A percentile compares a stretch with the other conserved stretches of the same genome.
These are phyloP conservation scores for Ectemnius continuus DNA, from an alignment of 2,888 invertebrate species.

Conservation along the genomic window DNA sequence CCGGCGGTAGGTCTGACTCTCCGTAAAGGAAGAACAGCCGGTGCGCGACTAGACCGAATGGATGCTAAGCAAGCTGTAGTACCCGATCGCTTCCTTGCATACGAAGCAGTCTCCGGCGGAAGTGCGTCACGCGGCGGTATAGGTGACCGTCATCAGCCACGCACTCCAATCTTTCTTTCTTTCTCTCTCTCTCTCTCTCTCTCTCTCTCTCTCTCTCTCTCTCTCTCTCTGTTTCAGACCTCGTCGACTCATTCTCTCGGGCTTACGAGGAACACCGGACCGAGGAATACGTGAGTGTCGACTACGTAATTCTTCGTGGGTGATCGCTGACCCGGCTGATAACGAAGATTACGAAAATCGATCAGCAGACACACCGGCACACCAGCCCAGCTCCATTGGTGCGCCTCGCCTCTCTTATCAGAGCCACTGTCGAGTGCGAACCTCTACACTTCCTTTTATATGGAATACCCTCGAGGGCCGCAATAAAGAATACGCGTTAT, in stretches of 20 bases:
- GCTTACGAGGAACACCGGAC: neutral
- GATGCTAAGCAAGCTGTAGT: conserved; percentile 77
- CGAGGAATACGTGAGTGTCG: conserved; percentile 1
- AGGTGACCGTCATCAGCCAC: conserved; percentile 46
- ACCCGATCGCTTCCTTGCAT: conserved; percentile 76
- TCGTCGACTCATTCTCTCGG: conserved; percentile 8
- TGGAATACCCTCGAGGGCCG: no score
- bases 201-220: conserved; percentile 26
- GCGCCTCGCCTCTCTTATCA: neutral
- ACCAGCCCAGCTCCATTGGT: neutral
- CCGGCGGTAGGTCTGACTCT: conserved; percentile 58
- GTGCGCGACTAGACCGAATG: conserved; percentile 69
- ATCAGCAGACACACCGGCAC: neutral
- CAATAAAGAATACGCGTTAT: no score
- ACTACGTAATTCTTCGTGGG: neutral
- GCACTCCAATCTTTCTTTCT: conserved; percentile 1
- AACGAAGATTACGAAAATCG: conserved; percentile 5
- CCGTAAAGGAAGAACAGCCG: conserved; percentile 52
- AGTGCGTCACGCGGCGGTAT: conserved; percentile 73
- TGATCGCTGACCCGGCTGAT: neutral
- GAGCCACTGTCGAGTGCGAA: neutral
- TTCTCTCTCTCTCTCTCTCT: conserved; percentile 24
- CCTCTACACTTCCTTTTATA: no score
- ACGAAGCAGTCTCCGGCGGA: conserved; percentile 72
- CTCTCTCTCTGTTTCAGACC: conserved; percentile 23